Base-by-base conservation (phyloP, 2,797 vertebrate species). In the Gymnocypris eckloni region DNA sequence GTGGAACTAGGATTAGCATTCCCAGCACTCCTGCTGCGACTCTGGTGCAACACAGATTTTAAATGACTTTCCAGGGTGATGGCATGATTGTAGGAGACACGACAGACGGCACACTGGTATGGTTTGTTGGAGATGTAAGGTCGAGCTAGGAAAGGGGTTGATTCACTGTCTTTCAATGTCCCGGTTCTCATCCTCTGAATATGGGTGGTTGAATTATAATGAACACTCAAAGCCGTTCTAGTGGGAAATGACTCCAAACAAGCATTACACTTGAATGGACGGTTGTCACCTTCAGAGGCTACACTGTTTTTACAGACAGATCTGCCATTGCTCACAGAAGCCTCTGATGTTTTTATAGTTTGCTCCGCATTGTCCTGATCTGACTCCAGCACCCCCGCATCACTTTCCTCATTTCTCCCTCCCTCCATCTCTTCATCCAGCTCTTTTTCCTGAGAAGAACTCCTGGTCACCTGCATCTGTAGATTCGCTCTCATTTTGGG, bases 11-110 rank as follows among this genome's bases (percentile, higher is more conserved):
- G 92, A 84, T 92, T 89, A 79, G 91, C 90, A 67, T 93, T 95
- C 90, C 93, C 95, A 88, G 96, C 92, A 22, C 95, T 97, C 88
- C 97, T 95, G 80, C 96, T 97, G 82, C 97, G 96, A 45, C 96
- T 97, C 93, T 97, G 97, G 91, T 98, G 97, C 91, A 98, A 93
- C 54, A 98, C 97, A 9, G 97, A 96, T 87, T 96, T 96, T 92
- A 96, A 94, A 93, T 96, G 96, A 93, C 95, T 98, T 95, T 98
- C 97, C 28, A 98, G 92, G 25, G 97, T 97, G 88, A 97, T 97
- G 92, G 97, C 97, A 90, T 98, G 97, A 93, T 97, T 98, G 93
- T 98, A 98, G 41, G 97, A 97, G 86, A 98, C 97, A 33, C 96
- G 93, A 93, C 97, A 98, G 59, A 96, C 91, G 0, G 96, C 96